These are phyloP conservation scores for Linnaemya vulpina DNA, from an alignment of 2,888 invertebrate species.

Conservation along the genomic window DNA sequence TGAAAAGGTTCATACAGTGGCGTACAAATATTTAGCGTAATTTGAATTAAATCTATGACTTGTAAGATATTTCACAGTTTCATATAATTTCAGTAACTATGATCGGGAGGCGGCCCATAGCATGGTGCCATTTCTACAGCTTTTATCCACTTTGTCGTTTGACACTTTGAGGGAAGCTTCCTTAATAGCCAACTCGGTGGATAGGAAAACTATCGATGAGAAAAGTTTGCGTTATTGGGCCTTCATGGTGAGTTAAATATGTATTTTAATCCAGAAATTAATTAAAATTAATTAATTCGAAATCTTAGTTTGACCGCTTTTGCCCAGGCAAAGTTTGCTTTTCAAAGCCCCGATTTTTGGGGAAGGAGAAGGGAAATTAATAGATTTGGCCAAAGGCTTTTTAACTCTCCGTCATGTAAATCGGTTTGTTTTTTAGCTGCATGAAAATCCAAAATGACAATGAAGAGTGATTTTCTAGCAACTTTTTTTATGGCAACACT, in stretches of 20 bases:
- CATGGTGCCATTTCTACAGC: slow-evolving; percentile 80
- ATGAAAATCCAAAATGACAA: too few relatives aligned
- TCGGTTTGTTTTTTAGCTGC: too few relatives aligned
- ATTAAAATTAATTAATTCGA: too few relatives aligned
- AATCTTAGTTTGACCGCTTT: too few relatives aligned
- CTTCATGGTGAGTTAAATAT: slow-evolving; percentile 74
- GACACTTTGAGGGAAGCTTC: slow-evolving; percentile 79
- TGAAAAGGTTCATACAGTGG: slow-evolving; percentile 79
- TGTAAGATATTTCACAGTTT: neutral
- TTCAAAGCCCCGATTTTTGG: too few relatives aligned
- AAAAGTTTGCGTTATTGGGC: slow-evolving; percentile 78
- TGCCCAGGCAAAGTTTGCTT: too few relatives aligned
- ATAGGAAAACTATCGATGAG: slow-evolving; percentile 73
- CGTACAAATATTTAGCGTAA: slow-evolving; percentile 79
- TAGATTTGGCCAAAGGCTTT: too few relatives aligned
- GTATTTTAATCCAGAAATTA: neutral
- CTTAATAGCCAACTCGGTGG: slow-evolving; percentile 74
- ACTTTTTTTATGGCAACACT: too few relatives aligned
- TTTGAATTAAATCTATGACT: slow-evolving; percentile 55
- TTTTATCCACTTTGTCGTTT: slow-evolving; percentile 83
- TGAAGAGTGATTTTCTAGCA: too few relatives aligned
- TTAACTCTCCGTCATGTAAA: too few relatives aligned
- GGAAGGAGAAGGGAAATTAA: too few relatives aligned
- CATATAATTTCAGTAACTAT: slow-evolving; percentile 75
- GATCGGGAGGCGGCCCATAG: slow-evolving; percentile 75